Percentiles rank a stretch among this genome's conserved stretches.
These are phyloP conservation scores for Eristalis tenax DNA, from an alignment of 2,888 invertebrate genomes.

Conservation along the genomic window DNA sequence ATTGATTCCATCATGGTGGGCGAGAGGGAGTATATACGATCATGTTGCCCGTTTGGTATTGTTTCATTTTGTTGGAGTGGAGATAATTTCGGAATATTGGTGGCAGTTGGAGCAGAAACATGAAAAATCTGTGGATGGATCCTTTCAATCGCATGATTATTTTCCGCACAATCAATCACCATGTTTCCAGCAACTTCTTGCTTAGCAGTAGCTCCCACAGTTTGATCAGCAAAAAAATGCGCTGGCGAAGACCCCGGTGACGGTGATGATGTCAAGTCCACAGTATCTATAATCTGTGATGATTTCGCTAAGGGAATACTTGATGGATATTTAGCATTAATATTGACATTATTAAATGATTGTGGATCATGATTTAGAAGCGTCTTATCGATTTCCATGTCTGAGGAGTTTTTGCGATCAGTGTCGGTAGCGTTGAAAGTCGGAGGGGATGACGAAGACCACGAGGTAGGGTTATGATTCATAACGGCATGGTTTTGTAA, in stretches of 20 bases:
- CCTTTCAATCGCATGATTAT: slow-evolving; percentile 72
- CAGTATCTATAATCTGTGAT: slow-evolving; percentile 76
- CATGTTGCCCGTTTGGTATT: slow-evolving; percentile 44
- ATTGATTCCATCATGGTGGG: slow-evolving; percentile 76
- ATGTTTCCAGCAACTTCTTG: slow-evolving; percentile 65
- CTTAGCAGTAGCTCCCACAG: slow-evolving; percentile 37
- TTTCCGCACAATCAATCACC: slow-evolving; percentile 70
- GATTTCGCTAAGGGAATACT: slow-evolving; percentile 56
- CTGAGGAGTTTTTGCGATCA: slow-evolving; percentile 75
- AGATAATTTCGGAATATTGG: background rate
- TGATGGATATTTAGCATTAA: slow-evolving; percentile 54
- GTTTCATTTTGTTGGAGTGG: slow-evolving; percentile 9
- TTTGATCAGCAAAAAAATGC: slow-evolving; percentile 73
- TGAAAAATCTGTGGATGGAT: slow-evolving; percentile 54
- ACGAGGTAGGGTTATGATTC: slow-evolving; percentile 33
- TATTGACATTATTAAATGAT: slow-evolving; percentile 77
- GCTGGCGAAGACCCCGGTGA: slow-evolving; percentile 79
- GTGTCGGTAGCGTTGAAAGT: background rate
- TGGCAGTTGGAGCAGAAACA: slow-evolving; percentile 29
- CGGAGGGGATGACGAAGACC: slow-evolving; percentile 23
- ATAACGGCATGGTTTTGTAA: slow-evolving; percentile 32
- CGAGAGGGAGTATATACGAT: slow-evolving; percentile 10
- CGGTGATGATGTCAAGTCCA: slow-evolving; percentile 79
- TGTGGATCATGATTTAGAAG: slow-evolving; percentile 78
- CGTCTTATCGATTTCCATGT: slow-evolving; percentile 80